Percentiles rank a stretch among this genome's conserved stretches.
These are phyloP conservation scores for Tretioscincus oriximinensis DNA, from an alignment of 2,113 vertebrate species.

Conservation along the genomic window DNA sequence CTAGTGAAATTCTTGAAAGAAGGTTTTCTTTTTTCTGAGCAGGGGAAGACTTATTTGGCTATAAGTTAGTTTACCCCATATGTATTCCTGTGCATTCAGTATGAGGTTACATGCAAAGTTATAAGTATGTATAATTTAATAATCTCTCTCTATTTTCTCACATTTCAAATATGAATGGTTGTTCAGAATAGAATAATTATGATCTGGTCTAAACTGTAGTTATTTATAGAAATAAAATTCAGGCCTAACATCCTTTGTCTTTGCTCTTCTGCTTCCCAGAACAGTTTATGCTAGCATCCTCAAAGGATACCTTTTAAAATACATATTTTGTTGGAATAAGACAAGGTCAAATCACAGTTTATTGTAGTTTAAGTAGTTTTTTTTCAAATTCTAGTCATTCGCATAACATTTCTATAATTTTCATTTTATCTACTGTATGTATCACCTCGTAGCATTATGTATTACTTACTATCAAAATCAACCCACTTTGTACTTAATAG, in stretches of 20 bases:
- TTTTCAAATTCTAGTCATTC: no score
- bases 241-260: neutral
- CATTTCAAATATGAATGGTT: neutral
- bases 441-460: no score
- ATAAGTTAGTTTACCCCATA: neutral
- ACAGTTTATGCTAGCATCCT: neutral
- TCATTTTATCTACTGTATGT: no score
- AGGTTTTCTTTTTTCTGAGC: neutral
- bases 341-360: neutral
- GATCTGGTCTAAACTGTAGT: neutral
- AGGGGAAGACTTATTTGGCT: neutral
- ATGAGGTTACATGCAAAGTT: neutral
- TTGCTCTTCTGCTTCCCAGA: neutral
- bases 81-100: neutral
- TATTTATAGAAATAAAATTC: no score
- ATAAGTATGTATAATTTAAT: neutral
- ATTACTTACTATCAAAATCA: no score
- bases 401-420: no score
- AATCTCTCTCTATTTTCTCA: neutral
- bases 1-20: neutral
- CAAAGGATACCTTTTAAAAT: neutral
- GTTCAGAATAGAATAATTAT: neutral
- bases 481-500: no score
- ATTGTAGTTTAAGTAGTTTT: neutral
- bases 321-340: neutral